Evolutionary conservation across 2,797 vertebrate genomes (phyloP), one percentile per base, ranked within the genome.

Genomic region (Agapornis canus): DNA sequence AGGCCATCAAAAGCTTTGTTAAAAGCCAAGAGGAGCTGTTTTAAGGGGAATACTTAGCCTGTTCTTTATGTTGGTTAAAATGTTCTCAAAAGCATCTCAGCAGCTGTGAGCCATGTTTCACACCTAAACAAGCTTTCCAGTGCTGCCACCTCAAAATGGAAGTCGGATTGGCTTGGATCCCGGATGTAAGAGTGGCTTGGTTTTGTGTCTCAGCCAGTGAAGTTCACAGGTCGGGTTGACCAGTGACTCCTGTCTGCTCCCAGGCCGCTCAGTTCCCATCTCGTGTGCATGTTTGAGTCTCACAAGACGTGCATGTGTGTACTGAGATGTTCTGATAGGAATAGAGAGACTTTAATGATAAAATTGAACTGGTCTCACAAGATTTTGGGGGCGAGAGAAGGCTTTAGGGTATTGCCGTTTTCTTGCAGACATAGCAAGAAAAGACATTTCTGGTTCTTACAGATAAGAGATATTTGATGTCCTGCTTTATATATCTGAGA

Each of bases 401-500:
- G 31, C 20, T 45, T 51, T 47, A 57, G 57, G 70, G 11, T 7
- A 3, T 65, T 49, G 37, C 37, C 10, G 2, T 70, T 60, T 82
- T 76, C 37, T 70, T 31, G 45, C 20, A 43, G 48, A 15, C 20
- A 32, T 52, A 23, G 26, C 66, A 35, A 35, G 35, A 35, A 35
- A 35, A 35, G 35, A 35, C 35, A n/a, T 40, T 77, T 47, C 39
- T 75, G 45, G 0, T 3, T 80, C 83, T 32, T 70, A 14, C 14
- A 49, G 71, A 5, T 15, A 18, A 51, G 37, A 20, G 21, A 5
- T 25, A 0, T 56, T 61, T 52, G 57, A 11, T 66, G 42, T 71
- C 26, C 31, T 2, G 3, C 21, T 59, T 29, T 8, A 0, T 1
- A 0, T 7, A 18, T 8, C 22, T 11, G 64, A 71, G 76, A 78